Evolutionary conservation across 2,113 vertebrate species (phyloP).

Genomic region (Crocuta crocuta): DNA sequence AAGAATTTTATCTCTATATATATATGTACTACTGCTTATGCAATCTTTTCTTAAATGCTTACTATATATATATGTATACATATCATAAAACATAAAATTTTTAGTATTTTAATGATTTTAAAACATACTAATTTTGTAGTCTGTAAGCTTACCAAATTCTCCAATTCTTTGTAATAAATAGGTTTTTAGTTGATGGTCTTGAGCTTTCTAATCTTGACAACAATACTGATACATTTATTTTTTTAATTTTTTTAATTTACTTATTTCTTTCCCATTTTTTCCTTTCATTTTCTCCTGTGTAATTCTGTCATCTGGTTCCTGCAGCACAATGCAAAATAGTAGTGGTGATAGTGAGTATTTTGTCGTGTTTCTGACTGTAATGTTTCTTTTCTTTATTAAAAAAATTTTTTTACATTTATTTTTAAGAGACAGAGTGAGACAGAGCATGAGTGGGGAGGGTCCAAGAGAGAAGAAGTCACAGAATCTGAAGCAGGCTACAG

Average conservation of each 20-base stretch:
- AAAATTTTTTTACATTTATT: no score
- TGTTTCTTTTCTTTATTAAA: neutral
- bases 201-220: neutral
- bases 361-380: neutral
- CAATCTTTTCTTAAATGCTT: neutral
- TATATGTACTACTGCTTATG: neutral
- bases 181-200: neutral
- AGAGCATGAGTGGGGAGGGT: no score
- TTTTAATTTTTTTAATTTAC: neutral
- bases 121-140: slow-evolving; percentile 1
- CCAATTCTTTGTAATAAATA: neutral
- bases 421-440: no score
- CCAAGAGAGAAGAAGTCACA: no score
- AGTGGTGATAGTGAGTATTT: neutral
- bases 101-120: neutral
- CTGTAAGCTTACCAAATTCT: neutral
- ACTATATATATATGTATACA: neutral
- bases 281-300: neutral
- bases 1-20: neutral
- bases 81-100: neutral
- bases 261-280: neutral
- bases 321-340: neutral
- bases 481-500: no score
- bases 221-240: neutral
- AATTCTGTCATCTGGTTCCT: neutral